Evolutionary conservation across 1,140 invertebrate genomes (phyloP).

Genomic region (Drosophila seguyi): DNA sequence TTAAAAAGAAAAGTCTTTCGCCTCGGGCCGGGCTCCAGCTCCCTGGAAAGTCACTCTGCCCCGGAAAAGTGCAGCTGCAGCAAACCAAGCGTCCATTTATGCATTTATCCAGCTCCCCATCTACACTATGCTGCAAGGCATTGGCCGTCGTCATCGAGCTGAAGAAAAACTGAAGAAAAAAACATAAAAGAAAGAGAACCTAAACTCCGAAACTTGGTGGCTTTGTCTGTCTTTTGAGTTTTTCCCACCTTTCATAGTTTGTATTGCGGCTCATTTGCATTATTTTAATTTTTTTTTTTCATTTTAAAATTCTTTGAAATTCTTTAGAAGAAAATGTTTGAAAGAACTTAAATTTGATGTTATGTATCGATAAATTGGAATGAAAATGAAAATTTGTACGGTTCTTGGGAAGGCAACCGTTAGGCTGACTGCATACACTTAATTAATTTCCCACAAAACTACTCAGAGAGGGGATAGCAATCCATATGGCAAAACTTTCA

Average conservation of each 20-base stretch:
- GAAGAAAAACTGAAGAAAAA: conserved; percentile 4
- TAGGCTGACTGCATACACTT: conserved; percentile 53
- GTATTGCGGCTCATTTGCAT: conserved; percentile 76
- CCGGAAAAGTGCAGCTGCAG: conserved; percentile 54
- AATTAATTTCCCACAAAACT: conserved; percentile 61
- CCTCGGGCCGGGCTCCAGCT: background rate
- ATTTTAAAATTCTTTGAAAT: background rate
- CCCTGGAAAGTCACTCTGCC: conserved; percentile 47
- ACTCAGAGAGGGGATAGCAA: conserved; percentile 18
- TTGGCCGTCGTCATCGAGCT: conserved; percentile 56
- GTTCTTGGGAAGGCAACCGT: conserved; percentile 28
- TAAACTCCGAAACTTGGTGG: conserved; percentile 39
- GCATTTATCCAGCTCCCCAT: conserved; percentile 37
- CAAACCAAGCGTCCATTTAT: conserved; percentile 19
- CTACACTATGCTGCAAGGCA: conserved; percentile 26
- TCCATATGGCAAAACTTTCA: conserved; percentile 66
- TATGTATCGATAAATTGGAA: conserved; percentile 56
- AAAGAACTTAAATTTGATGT: conserved; percentile 14
- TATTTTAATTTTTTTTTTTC: conserved; percentile 73
- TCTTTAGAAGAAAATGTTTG: background rate
- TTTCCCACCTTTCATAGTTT: conserved; percentile 35
- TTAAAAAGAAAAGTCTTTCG: conserved; percentile 52
- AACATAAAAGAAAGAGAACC: background rate
- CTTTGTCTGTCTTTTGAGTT: conserved; percentile 30
- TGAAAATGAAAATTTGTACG: conserved; percentile 51